phyloP scores from a whole-genome alignment of 2,888 invertebrate species.

The Volucella inanis region DNA sequence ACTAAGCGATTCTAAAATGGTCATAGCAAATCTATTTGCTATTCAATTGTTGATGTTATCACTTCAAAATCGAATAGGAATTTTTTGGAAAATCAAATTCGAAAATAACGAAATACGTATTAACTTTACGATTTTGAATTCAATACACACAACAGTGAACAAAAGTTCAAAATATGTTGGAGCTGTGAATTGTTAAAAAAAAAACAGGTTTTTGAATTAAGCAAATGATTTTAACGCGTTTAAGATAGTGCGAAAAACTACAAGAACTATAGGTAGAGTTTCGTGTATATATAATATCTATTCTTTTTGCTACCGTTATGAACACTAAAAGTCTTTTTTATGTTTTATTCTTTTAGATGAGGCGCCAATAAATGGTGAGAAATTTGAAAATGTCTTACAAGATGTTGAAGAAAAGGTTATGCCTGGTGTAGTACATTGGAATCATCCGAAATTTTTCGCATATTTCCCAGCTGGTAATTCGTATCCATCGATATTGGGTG shows the following conservation, averaged over 20 bases:
- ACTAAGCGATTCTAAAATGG: too few relatives aligned
- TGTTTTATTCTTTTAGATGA: conserved; percentile 81
- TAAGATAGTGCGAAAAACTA: conserved; percentile 4
- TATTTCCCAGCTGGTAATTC: conserved; percentile 97
- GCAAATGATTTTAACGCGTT: conserved; percentile 40
- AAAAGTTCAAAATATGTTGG: background rate
- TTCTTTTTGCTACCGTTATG: background rate
- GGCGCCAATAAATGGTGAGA: conserved; percentile 89
- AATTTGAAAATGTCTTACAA: conserved; percentile 89
- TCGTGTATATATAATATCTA: background rate
- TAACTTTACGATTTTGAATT: background rate
- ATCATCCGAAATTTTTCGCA: conserved; percentile 96
- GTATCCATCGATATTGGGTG: conserved; percentile 94
- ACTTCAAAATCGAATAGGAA: conserved; percentile 26
- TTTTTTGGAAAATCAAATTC: background rate
- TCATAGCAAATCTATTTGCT: conserved; percentile 5
- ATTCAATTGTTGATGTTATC: conserved; percentile 2
- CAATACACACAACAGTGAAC: background rate
- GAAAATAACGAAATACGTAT: background rate
- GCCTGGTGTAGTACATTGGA: conserved; percentile 95
- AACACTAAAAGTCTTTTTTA: conserved; percentile 21
- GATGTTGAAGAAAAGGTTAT: conserved; percentile 91
- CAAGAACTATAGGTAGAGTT: conserved; percentile 2
- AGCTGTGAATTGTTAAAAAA: conserved; percentile 4
- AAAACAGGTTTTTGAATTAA: conserved; percentile 34